A percentile compares a stretch with the other conserved stretches of the same genome.
phyloP scores from a whole-genome alignment of 2,888 invertebrate genomes.

The Aphodius granarius region DNA sequence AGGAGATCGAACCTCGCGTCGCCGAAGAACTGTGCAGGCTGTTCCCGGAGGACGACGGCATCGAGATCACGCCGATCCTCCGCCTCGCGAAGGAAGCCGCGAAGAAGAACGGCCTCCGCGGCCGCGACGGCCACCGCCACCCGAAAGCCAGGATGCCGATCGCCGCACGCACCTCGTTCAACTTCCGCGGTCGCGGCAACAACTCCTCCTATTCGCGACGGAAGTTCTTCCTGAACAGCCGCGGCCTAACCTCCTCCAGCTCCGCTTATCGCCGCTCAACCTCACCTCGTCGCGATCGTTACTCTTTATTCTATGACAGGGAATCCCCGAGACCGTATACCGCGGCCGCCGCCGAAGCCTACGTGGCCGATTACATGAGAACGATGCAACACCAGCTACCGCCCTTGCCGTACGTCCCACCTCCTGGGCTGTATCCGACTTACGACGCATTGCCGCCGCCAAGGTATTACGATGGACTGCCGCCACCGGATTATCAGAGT shows the following conservation, averaged over 20 bases:
- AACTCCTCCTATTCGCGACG: slow-evolving; percentile 59
- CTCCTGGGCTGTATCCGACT: slow-evolving; percentile 55
- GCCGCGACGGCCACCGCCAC: slow-evolving; percentile 55
- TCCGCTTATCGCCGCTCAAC: slow-evolving; percentile 60
- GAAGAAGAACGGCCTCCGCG: slow-evolving; percentile 55
- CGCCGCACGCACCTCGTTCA: slow-evolving; percentile 54
- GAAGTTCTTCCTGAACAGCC: slow-evolving; percentile 66
- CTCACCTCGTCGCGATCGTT: slow-evolving; percentile 63
- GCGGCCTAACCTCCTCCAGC: slow-evolving; percentile 60
- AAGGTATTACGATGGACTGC: slow-evolving; percentile 79
- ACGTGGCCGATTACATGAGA: slow-evolving; percentile 87
- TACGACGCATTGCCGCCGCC: slow-evolving; percentile 71
- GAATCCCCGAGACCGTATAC: slow-evolving; percentile 56
- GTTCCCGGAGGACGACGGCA: slow-evolving; percentile 90
- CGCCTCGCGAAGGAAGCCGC: slow-evolving; percentile 84
- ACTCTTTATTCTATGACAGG: slow-evolving; percentile 65
- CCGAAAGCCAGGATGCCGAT: slow-evolving; percentile 53
- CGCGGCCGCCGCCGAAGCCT: slow-evolving; percentile 76
- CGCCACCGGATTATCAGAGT: slow-evolving; percentile 73
- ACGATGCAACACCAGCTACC: slow-evolving; percentile 85
- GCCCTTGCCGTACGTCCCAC: slow-evolving; percentile 81
- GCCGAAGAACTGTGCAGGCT: slow-evolving; percentile 92
- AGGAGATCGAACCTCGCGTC: slow-evolving; percentile 95
- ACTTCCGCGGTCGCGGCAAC: slow-evolving; percentile 56
- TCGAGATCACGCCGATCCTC: slow-evolving; percentile 86